These are phyloP conservation scores for Silvanus unidentatus DNA, from an alignment of 2,888 invertebrate species.

Conservation along the genomic window DNA sequence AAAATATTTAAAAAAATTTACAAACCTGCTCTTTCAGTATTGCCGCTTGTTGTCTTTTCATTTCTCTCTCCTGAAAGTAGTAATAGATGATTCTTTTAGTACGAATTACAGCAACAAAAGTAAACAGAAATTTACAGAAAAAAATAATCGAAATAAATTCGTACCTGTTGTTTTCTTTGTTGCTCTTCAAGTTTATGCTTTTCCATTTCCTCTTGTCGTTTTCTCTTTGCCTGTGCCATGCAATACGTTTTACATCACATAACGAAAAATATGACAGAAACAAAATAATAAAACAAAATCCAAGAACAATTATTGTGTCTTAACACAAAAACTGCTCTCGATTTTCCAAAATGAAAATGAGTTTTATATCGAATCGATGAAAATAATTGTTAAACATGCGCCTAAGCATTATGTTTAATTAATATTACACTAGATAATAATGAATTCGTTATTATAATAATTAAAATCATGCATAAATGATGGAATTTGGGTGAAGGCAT, in stretches of 20 bases:
- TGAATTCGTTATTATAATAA: slow-evolving; percentile 2
- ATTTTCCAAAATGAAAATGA: no score
- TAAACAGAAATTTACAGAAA: background rate
- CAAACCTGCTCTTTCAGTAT: slow-evolving; percentile 84
- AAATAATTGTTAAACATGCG: slow-evolving; percentile 18
- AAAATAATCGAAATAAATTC: slow-evolving; percentile 4
- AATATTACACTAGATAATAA: background rate
- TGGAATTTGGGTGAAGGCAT: slow-evolving; percentile 21
- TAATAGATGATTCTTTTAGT: slow-evolving; percentile 14
- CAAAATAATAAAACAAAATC: slow-evolving; percentile 6
- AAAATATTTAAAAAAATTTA: slow-evolving; percentile 37
- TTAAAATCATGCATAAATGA: slow-evolving; percentile 13
- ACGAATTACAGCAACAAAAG: background rate
- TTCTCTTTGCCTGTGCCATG: slow-evolving; percentile 74
- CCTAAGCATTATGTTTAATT: slow-evolving; percentile 18
- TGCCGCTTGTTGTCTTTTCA: slow-evolving; percentile 83
- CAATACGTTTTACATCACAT: slow-evolving; percentile 50
- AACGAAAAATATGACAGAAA: slow-evolving; percentile 23
- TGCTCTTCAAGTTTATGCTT: slow-evolving; percentile 80
- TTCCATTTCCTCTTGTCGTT: slow-evolving; percentile 79
- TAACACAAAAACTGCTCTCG: background rate
- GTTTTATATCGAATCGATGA: slow-evolving; percentile 1
- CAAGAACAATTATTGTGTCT: slow-evolving; percentile 1
- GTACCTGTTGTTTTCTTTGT: slow-evolving; percentile 79
- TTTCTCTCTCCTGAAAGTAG: slow-evolving; percentile 78